Evolutionary conservation across 2,888 invertebrate species (phyloP), one percentile per base, ranked within the genome.

Genomic region (Masnerella sp.): DNA sequence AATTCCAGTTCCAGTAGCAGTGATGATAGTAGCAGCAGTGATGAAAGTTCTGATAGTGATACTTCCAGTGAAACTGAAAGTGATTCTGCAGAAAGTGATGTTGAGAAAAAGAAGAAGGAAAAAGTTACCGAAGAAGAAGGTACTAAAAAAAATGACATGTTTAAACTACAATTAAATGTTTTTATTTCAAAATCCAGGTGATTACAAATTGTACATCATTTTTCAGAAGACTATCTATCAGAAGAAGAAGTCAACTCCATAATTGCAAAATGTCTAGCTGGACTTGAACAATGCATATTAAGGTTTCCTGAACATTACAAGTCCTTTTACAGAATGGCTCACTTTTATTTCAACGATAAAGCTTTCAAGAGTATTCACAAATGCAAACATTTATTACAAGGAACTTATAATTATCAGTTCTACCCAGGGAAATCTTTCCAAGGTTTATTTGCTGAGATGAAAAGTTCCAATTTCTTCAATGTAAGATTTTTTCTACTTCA

Each of bases 231-330:
- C 52, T 80, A 75, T 65, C 38, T 76, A 15, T 75, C 52, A 0
- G 89, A 90, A 7, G 89, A 89, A 42, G 90, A 91, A 83, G 90
- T 90, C n/a, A 89, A 90, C 80, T 88, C 88, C 76, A 89, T 95
- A 52, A 91, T 94, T 25, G 87, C 90, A 22, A 89, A 90, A 32
- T 96, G 96, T 82, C 87, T 95, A 11, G 90, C 91, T 82, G 96
- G 96, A 22, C 88, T 97, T 75, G 94, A 95, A 88, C 93, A 95
- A 81, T 97, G 97, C 82, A 91, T 95, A 5, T 90, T 92, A 45
- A 90, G 97, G 43, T 95, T 97, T 85, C 93, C 96, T 0, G 95
- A 96, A 79, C 96, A 98, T 88, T 97, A 97, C 86, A 98, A 98
- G 88, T 95, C 97, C 0, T 90, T 96, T 54, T 97, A 96, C 87